Evolutionary conservation across 2,113 vertebrate species (phyloP), one percentile per base, ranked within the genome.

Genomic region (Alethe castanea): DNA sequence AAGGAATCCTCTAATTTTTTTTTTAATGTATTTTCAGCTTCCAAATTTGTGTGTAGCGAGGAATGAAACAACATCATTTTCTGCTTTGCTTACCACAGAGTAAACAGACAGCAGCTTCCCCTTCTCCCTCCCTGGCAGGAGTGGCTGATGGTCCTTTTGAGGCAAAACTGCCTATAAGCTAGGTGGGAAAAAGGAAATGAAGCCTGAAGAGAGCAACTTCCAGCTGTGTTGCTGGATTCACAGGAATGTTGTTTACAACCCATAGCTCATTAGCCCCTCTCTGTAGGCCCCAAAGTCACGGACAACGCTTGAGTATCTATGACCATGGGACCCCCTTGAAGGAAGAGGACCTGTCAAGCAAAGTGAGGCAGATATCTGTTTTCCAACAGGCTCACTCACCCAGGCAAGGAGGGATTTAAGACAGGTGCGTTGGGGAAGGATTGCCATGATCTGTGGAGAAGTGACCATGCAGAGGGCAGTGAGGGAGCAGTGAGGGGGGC

Each of bases 21-120:
- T 50, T 40, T 48, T 8, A 29, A 33, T 22, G 25, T 67, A 77
- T 89, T 74, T 53, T 92, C 59, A 70, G 47, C 73, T 92, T 90
- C 94, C 12, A 8, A 84, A 94, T 94, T 61, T 92, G 80, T 82
- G 70, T 78, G 78, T 86, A 92, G 91, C 4, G 44, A 88, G 33
- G 65, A 96, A 95, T 95, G 90, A 88, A 95, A 92, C 48, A 92
- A 76, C 80, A 93, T 84, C 7, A 93, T 95, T 95, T 97, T 97
- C 91, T 97, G 90, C 88, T 97, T 97, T 94, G 83, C 80, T 96
- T 94, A 89, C 84, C 92, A 86, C 85, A 88, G 70, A 94, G 59
- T 86, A 93, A 97, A 96, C 73, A 94, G 64, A 57, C 42, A 91
- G 71, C 70, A 52, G 54, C 29, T 23, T 31, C n/a, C 31, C 38